Evolutionary conservation across 37 sponge, comb jelly and placozoan species (phyloP).

Genomic region (Mnemiopsis leidyi): DNA sequence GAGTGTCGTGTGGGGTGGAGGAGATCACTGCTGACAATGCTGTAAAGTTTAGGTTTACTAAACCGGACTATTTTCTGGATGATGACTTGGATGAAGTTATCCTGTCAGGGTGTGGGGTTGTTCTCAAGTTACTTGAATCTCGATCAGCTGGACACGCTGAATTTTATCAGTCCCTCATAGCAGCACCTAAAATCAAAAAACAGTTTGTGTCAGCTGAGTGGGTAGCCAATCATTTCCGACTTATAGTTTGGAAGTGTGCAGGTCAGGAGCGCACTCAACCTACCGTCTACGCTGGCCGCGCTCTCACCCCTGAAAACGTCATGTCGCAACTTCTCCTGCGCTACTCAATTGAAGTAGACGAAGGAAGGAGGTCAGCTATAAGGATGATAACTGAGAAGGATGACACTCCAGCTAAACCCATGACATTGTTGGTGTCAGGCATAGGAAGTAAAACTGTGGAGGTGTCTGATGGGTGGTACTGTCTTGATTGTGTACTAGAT

Average conservation of each 20-base stretch:
- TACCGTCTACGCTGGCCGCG: background rate
- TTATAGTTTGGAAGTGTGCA: conserved; percentile 34
- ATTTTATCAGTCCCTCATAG: background rate
- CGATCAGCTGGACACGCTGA: background rate
- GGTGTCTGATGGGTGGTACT: conserved; percentile 38
- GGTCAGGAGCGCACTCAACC: conserved; percentile 7
- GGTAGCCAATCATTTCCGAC: background rate
- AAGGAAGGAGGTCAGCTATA: conserved; percentile 9
- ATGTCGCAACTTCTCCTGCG: conserved; percentile 31
- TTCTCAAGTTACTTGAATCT: background rate
- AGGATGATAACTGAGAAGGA: conserved; percentile 26
- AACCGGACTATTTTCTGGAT: background rate
- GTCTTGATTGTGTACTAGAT: background rate
- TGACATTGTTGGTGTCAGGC: background rate
- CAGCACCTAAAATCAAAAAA: background rate
- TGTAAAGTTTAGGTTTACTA: background rate
- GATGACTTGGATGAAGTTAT: background rate
- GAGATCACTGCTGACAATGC: background rate
- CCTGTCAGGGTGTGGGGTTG: background rate
- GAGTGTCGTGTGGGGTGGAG: background rate
- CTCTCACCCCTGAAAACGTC: conserved; percentile 11
- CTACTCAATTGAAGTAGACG: background rate
- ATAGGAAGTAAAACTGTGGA: background rate
- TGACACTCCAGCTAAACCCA: conserved; percentile 5
- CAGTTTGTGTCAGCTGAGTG: background rate